Conservation (phyloP, 2,113 vertebrate genomes). For the Platichthys stellatus region DNA sequence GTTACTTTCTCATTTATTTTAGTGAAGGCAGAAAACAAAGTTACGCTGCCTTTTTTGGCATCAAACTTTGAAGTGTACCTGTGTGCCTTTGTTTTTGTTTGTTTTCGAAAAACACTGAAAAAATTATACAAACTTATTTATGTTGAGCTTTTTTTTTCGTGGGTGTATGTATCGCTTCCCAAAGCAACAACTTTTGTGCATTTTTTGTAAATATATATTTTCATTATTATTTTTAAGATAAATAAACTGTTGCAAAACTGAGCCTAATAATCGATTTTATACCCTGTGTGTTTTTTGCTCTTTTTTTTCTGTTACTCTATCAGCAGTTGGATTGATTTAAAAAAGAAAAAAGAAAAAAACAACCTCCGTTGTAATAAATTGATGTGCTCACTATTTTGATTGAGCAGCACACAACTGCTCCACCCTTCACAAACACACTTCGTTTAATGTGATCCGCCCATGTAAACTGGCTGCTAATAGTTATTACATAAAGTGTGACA, state of each 20-base stretch:
- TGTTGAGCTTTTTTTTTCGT: conserved; percentile 87
- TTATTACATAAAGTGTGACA: conserved; percentile 7
- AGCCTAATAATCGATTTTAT: conserved; percentile 88
- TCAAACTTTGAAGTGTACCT: conserved; percentile 91
- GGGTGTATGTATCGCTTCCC: conserved; percentile 86
- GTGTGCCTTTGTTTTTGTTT: conserved; percentile 77
- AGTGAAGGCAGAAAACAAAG: conserved; percentile 67
- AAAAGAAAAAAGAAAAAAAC: too few relatives aligned
- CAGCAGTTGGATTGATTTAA: conserved; percentile 46
- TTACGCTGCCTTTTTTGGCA: conserved; percentile 85
- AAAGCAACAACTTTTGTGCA: conserved; percentile 89
- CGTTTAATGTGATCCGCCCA: conserved; percentile 13
- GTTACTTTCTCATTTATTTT: conserved; percentile 58
- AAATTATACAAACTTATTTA: conserved; percentile 99
- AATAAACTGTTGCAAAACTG: conserved; percentile 96
- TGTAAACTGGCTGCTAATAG: conserved; percentile 21
- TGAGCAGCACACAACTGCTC: conserved; percentile 28
- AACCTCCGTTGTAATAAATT: conserved; percentile 34
- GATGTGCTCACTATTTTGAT: conserved; percentile 32
- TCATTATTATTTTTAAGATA: conserved; percentile 84
- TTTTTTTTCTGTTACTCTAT: conserved; percentile 70
- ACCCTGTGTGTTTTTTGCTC: conserved; percentile 79
- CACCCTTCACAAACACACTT: conserved; percentile 35
- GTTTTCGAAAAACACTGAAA: conserved; percentile 94
- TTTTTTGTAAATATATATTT: conserved; percentile 91